Base-by-base conservation (phyloP, 2,888 invertebrate species). In the Polydrusus tereticollis region DNA sequence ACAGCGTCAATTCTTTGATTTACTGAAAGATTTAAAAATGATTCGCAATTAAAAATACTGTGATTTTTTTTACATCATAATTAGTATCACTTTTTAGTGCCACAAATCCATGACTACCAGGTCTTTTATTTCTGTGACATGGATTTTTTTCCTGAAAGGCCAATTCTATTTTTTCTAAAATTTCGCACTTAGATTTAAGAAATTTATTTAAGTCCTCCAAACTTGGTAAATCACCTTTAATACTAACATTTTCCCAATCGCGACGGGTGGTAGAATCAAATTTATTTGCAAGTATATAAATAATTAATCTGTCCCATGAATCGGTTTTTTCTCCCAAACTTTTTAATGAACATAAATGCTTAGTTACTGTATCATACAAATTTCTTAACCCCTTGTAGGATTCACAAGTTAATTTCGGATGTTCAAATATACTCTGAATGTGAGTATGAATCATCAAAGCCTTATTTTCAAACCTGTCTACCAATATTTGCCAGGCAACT, bases 401-500 rank as follows among this genome's bases (percentile, higher is more conserved):
- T 10, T 68, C 59, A 7, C 4, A 26, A 18, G 20, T 20, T 36
- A 59, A 20, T 26, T 3, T 26, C 7, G 7, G 26, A 26, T 26
- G 7, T 5, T 26, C 26, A 26, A 26, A 26, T 5, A 26, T 26
- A 3, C 26, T 66, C 16, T 73, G 72, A 14, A 78, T 58, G 43
- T 78, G 78, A 38, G 63, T 74, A 36, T 77, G 66, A 33, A 77
- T 63, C 12, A 78, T 69, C 6, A 76, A 38, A 7, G 41, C 23
- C 58, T 73, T 72, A 41, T 77, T 77, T 41, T 76, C 69, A 66
- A 58, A 78, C 10, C 77, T 64, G 10, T 77, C 69, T n/a, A 26
- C 55, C 41, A 78, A 52, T 33, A 76, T 47, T 16, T 77, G 69
- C 76, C 75, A 78, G 7, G 78, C 75, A 26, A 69, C 65, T 52